Conservation (phyloP, 2,797 vertebrate genomes). For the Sphenodon punctatus region DNA sequence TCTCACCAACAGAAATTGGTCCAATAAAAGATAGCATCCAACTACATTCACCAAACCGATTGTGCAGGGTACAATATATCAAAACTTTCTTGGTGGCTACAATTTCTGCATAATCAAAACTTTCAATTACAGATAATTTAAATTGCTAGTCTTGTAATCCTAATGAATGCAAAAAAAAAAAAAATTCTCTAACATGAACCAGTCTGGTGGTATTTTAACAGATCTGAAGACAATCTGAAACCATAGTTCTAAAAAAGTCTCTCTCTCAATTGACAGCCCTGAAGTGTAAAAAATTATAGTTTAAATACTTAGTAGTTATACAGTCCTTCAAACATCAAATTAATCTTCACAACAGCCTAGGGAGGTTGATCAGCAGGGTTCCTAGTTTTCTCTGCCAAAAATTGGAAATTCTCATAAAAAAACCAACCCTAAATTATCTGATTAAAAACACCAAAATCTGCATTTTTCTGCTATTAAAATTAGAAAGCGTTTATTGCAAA, state of each 20-base stretch:
- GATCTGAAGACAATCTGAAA: background rate
- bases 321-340: background rate
- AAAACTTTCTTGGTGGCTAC: background rate
- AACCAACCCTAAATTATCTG: no score
- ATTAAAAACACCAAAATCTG: no score
- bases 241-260: background rate
- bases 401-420: no score
- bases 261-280: background rate
- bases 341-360: background rate
- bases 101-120: background rate
- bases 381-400: no score
- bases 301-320: background rate
- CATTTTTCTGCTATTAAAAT: no score
- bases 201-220: background rate
- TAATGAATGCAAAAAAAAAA: background rate
- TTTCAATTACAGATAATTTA: background rate
- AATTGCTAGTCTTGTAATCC: background rate
- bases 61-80: no score
- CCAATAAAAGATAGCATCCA: no score
- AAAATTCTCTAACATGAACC: background rate
- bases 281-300: background rate
- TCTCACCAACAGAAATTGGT: no score
- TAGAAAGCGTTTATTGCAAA: no score
- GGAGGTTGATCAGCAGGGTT: no score
- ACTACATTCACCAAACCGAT: no score